A percentile compares a stretch with the other conserved stretches of the same genome.
These are phyloP conservation scores for Pseudomyrmex dendroicus DNA, from an alignment of 1,140 invertebrate genomes.

Conservation along the genomic window DNA sequence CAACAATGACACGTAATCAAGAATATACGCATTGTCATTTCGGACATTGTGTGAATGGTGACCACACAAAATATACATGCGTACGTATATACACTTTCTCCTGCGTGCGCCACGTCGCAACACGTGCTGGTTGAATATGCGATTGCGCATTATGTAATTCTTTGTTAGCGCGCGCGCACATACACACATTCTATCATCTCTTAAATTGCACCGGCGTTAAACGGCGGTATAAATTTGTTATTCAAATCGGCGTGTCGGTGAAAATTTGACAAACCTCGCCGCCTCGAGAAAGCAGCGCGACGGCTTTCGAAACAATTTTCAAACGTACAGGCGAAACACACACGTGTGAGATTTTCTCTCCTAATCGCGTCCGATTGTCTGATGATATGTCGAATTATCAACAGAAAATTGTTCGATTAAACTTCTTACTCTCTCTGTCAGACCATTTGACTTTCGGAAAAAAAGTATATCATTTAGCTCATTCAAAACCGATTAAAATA, in stretches of 20 bases:
- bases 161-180: constrained; percentile 72
- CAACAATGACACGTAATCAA: not conserved
- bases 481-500: too few relatives aligned
- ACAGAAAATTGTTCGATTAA: not conserved
- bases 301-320: constrained; percentile 45
- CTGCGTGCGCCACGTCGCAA: constrained; percentile 25
- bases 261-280: constrained; percentile 34
- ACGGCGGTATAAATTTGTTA: not conserved
- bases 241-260: not conserved
- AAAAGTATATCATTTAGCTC: too few relatives aligned
- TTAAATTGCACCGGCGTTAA: constrained; percentile 48
- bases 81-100: constrained; percentile 61
- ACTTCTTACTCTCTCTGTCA: too few relatives aligned
- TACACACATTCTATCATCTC: too few relatives aligned
- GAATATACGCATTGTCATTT: constrained; percentile 17
- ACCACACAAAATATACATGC: not conserved
- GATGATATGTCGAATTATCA: not conserved
- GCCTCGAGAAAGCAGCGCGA: constrained; percentile 9
- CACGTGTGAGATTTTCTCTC: not conserved
- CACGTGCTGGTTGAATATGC: constrained; percentile 72
- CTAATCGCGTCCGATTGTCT: not conserved
- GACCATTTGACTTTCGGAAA: too few relatives aligned
- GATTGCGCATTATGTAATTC: constrained; percentile 74
- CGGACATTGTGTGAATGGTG: constrained; percentile 7
- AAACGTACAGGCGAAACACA: not conserved